Conservation (phyloP, 2,888 invertebrate species). For the Tenthredo amoena region DNA sequence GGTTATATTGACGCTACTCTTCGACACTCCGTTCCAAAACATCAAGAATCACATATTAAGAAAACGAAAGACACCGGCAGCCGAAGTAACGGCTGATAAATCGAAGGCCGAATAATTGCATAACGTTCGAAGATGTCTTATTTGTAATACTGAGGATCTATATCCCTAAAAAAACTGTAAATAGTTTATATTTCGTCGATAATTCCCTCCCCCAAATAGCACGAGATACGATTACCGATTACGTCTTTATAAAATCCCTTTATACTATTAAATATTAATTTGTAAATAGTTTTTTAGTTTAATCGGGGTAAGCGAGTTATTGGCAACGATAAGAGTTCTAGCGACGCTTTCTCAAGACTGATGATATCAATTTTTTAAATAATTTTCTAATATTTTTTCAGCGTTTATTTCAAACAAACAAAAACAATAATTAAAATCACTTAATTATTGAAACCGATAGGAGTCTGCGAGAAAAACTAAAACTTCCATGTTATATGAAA, state of each 20-base stretch:
- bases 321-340: background rate
- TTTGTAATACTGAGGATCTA: constrained; percentile 11
- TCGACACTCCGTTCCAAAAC: constrained; percentile 86
- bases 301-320: constrained; percentile 27
- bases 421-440: background rate
- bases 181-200: constrained; percentile 1
- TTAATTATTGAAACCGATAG: background rate
- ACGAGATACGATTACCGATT: background rate
- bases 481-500: background rate
- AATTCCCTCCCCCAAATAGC: background rate
- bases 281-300: constrained; percentile 37
- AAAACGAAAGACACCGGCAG: constrained; percentile 58
- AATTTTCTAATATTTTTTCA: background rate
- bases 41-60: constrained; percentile 81
- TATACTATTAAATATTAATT: constrained; percentile 33
- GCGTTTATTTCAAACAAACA: constrained; percentile 13
- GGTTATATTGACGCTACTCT: constrained; percentile 81
- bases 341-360: constrained; percentile 27
- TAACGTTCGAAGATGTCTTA: background rate
- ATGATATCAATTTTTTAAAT: constrained; percentile 47
- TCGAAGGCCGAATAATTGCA: constrained; percentile 17
- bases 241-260: background rate
- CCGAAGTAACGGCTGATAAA: background rate
- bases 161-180: background rate
- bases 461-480: background rate